Base-by-base conservation (phyloP, 2,888 invertebrate genomes). In the Lordiphosa andalusiaca region DNA sequence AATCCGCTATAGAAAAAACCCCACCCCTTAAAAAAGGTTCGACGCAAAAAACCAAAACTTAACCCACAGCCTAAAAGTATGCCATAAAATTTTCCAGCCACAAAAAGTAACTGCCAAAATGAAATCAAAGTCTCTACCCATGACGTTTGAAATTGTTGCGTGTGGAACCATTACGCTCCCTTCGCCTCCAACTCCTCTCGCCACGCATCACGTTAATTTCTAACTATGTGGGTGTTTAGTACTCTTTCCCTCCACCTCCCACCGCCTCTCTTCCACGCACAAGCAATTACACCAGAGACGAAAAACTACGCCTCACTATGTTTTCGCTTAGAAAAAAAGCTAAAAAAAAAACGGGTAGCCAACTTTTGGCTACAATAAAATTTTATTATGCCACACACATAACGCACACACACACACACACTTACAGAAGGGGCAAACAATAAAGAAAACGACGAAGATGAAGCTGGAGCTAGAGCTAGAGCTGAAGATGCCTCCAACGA, bases 311-410 rank as follows among this genome's bases (percentile, higher is more conserved):
- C 59, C 52, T 37, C 56, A 64, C 49, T 56, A 65, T 64, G 64
- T 60, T 60, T 44, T 33, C 38, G 21, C 30, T 16, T 12, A 33
- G 41, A 49, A 63, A 63, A 55, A 64, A 50, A 23, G n/a, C n/a
- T n/a, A 16, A 25, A 9, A 10, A 30, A 70, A 77, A 77, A 72
- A 81, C 82, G 73, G 72, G 82, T 71, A 84, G 84, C 82, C 82
- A 80, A 84, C 62, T 84, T 80, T 78, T 72, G 74, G 84, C 69
- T 66, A 82, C 82, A 78, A 80, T 80, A 77, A 80, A 80, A 80
- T 84, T 80, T 81, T 81, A 84, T 81, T 84, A 81, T 81, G 80
- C 80, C 82, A 70, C 73, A 82, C 80, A 75, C 80, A 81, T 73
- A 71, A 53, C 60, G 47, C 52, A 48, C 39, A 52, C 33, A 35